Conservation (phyloP, 2,113 vertebrate genomes). For the Zingel zingel region DNA sequence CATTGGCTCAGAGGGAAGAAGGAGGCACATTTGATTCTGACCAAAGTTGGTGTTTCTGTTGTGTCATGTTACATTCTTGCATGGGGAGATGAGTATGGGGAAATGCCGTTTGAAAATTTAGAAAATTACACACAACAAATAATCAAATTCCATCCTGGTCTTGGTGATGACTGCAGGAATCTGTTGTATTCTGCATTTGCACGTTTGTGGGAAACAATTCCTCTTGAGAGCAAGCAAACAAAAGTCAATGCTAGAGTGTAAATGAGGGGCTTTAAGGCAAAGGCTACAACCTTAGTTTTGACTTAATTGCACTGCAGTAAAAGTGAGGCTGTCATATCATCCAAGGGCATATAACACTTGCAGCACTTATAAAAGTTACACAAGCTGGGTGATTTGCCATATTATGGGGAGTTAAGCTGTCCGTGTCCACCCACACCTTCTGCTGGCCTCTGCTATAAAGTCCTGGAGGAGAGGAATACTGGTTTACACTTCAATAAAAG, state of each 20-base stretch:
- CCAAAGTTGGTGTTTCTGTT: slow-evolving; percentile 4
- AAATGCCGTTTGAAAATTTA: not conserved
- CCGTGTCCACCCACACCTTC: slow-evolving; percentile 67
- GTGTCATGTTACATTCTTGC: slow-evolving; percentile 11
- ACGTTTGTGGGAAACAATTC: not conserved
- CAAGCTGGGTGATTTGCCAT: slow-evolving; percentile 55
- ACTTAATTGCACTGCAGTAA: slow-evolving; percentile 46
- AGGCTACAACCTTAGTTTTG: slow-evolving; percentile 17
- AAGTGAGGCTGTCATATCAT: slow-evolving; percentile 45
- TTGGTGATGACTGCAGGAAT: not conserved
- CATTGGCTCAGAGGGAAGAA: slow-evolving; percentile 18
- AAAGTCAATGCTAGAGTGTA: not conserved
- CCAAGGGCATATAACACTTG: slow-evolving; percentile 53
- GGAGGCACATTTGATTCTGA: slow-evolving; percentile 6
- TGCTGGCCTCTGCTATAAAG: slow-evolving; percentile 56
- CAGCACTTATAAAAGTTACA: slow-evolving; percentile 58
- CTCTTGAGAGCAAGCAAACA: not conserved
- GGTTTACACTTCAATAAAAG: slow-evolving; percentile 71
- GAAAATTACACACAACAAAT: not conserved
- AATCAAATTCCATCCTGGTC: not conserved
- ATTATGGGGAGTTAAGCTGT: slow-evolving; percentile 38
- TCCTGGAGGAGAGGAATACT: slow-evolving; percentile 46
- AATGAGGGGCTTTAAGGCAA: slow-evolving; percentile 36
- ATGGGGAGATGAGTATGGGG: not conserved
- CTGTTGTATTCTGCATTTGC: not conserved